Conservation (phyloP, 2,888 invertebrate species). For the Rhingia rostrata region DNA sequence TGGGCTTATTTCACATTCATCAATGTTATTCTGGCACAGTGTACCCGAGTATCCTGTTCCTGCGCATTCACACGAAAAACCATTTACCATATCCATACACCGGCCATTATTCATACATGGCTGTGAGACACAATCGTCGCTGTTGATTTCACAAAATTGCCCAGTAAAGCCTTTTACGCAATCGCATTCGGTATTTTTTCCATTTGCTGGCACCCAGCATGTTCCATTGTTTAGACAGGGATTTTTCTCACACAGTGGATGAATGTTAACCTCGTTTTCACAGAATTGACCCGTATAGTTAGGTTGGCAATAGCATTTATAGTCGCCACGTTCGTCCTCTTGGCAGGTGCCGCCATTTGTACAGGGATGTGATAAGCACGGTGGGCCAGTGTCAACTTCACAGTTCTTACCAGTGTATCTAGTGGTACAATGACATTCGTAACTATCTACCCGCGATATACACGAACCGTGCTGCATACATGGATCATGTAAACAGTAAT, state of each 20-base stretch:
- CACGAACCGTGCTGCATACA: conserved; percentile 93
- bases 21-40: conserved; percentile 90
- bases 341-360: conserved; percentile 89
- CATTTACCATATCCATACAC: conserved; percentile 89
- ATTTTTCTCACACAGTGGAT: conserved; percentile 88
- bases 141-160: conserved; percentile 85
- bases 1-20: conserved; percentile 90
- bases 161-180: conserved; percentile 85
- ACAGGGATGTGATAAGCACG: conserved; percentile 88
- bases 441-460: conserved; percentile 89
- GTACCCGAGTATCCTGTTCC: conserved; percentile 89
- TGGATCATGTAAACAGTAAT: conserved; percentile 91
- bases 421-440: conserved; percentile 92
- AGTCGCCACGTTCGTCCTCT: conserved; percentile 88
- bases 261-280: conserved; percentile 88
- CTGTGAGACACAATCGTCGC: conserved; percentile 88
- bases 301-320: conserved; percentile 88
- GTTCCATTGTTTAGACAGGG: conserved; percentile 92
- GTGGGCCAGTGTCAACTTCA: conserved; percentile 90
- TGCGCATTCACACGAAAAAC: conserved; percentile 90
- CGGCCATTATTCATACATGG: conserved; percentile 89
- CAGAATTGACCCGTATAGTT: conserved; percentile 89
- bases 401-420: conserved; percentile 94
- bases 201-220: conserved; percentile 87
- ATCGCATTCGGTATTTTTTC: conserved; percentile 85